Evolutionary conservation across 2,888 invertebrate genomes (phyloP).

Genomic region (Pristionchus entomophagus): DNA sequence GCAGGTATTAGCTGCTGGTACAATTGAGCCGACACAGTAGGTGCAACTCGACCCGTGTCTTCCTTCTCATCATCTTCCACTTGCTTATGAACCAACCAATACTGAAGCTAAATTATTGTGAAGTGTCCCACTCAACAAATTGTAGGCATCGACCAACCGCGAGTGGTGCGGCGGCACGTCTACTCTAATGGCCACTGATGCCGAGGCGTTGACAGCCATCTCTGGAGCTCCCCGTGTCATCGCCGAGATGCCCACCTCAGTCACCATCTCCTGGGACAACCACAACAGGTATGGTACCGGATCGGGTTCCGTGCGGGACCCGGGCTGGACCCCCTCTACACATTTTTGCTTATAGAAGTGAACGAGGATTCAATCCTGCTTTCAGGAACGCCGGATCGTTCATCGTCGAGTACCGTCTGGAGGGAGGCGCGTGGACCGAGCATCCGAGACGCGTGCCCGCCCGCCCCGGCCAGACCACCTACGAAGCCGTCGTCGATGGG

Average conservation of each 20-base stretch:
- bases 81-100: no score
- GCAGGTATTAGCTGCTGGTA: no score
- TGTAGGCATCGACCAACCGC: constrained; percentile 58
- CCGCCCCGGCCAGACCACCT: constrained; percentile 66
- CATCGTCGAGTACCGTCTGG: constrained; percentile 72
- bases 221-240: constrained; percentile 69
- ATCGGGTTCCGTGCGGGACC: no score
- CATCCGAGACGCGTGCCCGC: constrained; percentile 69
- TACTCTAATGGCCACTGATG: constrained; percentile 61
- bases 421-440: constrained; percentile 73
- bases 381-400: constrained; percentile 67
- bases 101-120: not conserved
- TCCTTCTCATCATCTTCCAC: not conserved
- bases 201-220: constrained; percentile 63
- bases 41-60: no score
- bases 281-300: constrained; percentile 50
- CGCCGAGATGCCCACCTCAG: constrained; percentile 70
- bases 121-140: not conserved
- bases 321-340: no score
- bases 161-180: constrained; percentile 58
- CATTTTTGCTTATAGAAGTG: not conserved
- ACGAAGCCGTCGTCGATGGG: constrained; percentile 68
- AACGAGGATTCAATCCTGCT: not conserved
- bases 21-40: no score
- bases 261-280: constrained; percentile 75